Evolutionary conservation across 2,888 invertebrate species (phyloP).

Genomic region (Laspeyria flexula): DNA sequence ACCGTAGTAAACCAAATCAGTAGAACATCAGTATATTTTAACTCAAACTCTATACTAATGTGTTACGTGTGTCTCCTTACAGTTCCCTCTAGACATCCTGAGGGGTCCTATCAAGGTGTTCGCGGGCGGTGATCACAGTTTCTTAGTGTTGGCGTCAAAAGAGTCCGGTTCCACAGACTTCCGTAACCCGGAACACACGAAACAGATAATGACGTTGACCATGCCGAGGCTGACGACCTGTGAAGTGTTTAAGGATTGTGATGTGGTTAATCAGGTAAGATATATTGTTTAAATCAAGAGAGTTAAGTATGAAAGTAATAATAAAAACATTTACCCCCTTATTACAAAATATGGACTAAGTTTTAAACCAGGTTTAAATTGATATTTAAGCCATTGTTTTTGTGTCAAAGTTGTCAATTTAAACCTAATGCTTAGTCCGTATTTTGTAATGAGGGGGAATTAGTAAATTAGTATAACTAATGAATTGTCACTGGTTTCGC

Average conservation of each 20-base stretch:
- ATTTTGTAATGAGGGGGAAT: too few species aligned
- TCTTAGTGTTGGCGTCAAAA: slow-evolving; percentile 87
- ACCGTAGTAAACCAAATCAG: not conserved
- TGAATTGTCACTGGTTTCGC: too few species aligned
- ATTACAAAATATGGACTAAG: too few species aligned
- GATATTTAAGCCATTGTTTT: too few species aligned
- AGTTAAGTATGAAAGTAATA: too few species aligned
- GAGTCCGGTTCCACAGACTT: slow-evolving; percentile 87
- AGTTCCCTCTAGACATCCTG: slow-evolving; percentile 70
- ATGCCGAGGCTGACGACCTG: slow-evolving; percentile 86
- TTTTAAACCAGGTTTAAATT: too few species aligned
- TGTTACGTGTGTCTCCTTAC: slow-evolving; percentile 39
- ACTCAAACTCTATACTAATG: not conserved
- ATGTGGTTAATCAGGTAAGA: slow-evolving; percentile 87
- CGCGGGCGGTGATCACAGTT: slow-evolving; percentile 96
- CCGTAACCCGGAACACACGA: slow-evolving; percentile 82
- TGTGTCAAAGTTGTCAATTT: too few species aligned
- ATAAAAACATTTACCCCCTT: too few species aligned
- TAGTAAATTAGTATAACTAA: too few species aligned
- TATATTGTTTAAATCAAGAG: too few species aligned
- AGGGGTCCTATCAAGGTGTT: slow-evolving; percentile 87
- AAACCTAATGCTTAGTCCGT: too few species aligned
- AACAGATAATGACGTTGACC: slow-evolving; percentile 89
- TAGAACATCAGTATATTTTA: not conserved
- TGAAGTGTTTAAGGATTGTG: slow-evolving; percentile 86